phyloP scores from a whole-genome alignment of 2,113 vertebrate genomes.

The Ursus arctos region DNA sequence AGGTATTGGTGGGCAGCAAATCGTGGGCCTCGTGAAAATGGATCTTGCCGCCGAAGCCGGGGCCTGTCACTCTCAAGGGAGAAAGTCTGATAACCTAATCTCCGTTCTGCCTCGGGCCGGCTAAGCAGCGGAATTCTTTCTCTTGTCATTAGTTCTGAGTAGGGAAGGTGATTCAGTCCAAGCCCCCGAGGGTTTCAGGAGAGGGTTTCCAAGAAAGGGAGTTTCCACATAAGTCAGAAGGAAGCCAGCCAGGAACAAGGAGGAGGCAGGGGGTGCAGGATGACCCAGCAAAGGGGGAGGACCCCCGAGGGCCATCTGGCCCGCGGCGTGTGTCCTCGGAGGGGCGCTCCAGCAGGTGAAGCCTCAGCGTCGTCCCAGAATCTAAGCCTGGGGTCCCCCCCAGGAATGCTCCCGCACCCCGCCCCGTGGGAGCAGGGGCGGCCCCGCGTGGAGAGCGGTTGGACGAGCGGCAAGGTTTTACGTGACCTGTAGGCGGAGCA shows the following conservation, averaged over 20 bases:
- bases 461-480: not conserved
- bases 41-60: slow-evolving; percentile 52
- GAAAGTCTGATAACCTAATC: slow-evolving; percentile 47
- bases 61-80: not conserved
- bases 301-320: not conserved
- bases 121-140: slow-evolving; percentile 44
- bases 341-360: not conserved
- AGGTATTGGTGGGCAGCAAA: slow-evolving; percentile 69
- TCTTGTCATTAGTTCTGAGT: slow-evolving; percentile 44
- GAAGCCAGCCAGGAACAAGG: not conserved
- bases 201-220: not conserved
- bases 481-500: not conserved
- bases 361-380: not conserved
- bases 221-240: not conserved
- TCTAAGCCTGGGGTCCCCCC: no score
- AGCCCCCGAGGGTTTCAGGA: not conserved
- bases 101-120: not conserved
- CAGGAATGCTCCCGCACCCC: no score
- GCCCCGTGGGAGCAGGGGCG: not conserved
- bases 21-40: slow-evolving; percentile 35
- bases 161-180: not conserved
- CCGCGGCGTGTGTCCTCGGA: accelerated
- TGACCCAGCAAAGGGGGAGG: accelerated
- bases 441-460: not conserved
- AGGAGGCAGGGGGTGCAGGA: not conserved